These are phyloP conservation scores for Creontiades dilutus DNA, from an alignment of 2,888 invertebrate species.

Conservation along the genomic window DNA sequence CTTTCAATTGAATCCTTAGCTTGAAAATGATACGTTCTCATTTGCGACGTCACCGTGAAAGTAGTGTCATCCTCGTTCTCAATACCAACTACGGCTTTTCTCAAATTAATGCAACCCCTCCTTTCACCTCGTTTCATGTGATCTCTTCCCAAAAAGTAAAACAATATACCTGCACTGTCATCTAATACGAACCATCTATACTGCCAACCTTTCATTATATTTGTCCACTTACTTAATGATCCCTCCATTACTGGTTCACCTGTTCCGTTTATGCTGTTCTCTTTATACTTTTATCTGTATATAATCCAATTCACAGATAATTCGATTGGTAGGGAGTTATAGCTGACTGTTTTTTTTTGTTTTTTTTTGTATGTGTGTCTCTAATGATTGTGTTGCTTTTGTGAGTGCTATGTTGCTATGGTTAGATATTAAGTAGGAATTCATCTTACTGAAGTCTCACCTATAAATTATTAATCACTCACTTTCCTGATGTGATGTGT, in stretches of 20 bases:
- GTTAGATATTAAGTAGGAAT: no score
- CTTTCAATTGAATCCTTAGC: constrained; percentile 96
- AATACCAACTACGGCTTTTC: constrained; percentile 98
- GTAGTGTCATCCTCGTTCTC: constrained; percentile 99
- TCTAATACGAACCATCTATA: constrained; percentile 99
- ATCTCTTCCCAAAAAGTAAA: constrained; percentile 98
- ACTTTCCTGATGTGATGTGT: no score
- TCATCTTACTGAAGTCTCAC: no score
- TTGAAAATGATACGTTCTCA: constrained; percentile 99
- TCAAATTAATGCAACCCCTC: constrained; percentile 97
- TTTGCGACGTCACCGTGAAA: constrained; percentile 99
- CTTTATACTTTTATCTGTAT: no score
- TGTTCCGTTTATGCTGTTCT: no score
- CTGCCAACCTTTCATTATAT: constrained; percentile 99
- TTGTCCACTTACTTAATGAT: constrained; percentile 97
- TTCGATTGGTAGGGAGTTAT: no score
- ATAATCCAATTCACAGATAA: no score
- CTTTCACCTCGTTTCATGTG: constrained; percentile 99
- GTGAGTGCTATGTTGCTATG: no score
- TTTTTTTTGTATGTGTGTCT: no score
- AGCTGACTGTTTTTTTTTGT: no score
- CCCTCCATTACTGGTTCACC: constrained; percentile 86
- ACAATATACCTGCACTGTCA: constrained; percentile 95
- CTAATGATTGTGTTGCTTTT: no score
- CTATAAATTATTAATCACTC: no score